Conservation (phyloP, 2,888 invertebrate species). For the Daptonema setosum region DNA sequence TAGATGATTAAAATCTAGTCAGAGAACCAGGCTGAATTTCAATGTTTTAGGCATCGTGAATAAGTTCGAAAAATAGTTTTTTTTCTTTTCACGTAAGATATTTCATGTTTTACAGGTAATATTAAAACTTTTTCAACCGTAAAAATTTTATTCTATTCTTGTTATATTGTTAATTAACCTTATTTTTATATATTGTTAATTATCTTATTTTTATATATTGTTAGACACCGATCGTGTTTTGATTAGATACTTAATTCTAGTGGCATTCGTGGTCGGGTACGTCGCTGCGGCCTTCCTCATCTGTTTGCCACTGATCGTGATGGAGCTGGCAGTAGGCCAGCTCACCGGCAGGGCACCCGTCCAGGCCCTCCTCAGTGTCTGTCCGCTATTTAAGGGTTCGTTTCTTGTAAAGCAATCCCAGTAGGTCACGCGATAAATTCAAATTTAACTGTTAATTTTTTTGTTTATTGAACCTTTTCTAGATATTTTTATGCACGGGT, state of each 20-base stretch:
- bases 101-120: neutral
- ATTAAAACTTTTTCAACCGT: neutral
- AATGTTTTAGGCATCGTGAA: neutral
- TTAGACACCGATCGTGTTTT: no score
- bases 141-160: neutral
- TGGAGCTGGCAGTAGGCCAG: slow-evolving; percentile 25
- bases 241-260: no score
- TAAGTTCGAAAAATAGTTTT: no score
- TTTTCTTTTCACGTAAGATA: neutral
- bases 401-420: no score
- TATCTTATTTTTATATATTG: no score
- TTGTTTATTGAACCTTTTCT: no score
- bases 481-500: no score
- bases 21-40: neutral
- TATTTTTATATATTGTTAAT: no score
- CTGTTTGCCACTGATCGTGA: slow-evolving; percentile 20
- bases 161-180: no score
- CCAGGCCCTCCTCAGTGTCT: slow-evolving; percentile 22
- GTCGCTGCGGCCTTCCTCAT: slow-evolving; percentile 15
- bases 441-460: no score
- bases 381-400: slow-evolving; percentile 24
- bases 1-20: no score
- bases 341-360: slow-evolving; percentile 24
- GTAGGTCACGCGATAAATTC: no score
- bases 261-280: slow-evolving; percentile 24